These are phyloP conservation scores for Alca torda DNA, from an alignment of 2,797 vertebrate species.

Conservation along the genomic window DNA sequence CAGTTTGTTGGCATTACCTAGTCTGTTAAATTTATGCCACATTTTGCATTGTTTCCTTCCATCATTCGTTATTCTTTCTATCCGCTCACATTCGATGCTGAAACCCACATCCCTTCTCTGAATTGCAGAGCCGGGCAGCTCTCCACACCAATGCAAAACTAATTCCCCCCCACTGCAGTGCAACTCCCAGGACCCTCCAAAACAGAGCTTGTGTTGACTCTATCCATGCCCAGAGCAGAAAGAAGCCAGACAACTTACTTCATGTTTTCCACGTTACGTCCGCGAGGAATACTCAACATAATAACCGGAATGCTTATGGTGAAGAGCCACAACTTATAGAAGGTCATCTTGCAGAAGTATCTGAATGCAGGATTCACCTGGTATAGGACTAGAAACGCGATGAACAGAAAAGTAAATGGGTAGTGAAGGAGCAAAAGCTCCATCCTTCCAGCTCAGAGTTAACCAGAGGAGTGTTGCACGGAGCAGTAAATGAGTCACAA, in stretches of 20 bases:
- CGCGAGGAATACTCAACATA: neutral
- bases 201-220: neutral
- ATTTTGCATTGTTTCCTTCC: neutral
- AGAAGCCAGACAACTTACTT: neutral
- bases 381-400: constrained; percentile 1
- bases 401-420: neutral
- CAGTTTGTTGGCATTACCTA: neutral
- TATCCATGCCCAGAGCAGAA: neutral
- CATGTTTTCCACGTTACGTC: neutral
- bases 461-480: neutral
- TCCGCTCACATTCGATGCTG: neutral
- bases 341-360: constrained; percentile 41
- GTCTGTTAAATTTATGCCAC: neutral
- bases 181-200: neutral
- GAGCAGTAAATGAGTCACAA: neutral
- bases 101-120: neutral
- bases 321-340: constrained; percentile 28
- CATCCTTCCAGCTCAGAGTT: neutral
- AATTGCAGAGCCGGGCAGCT: neutral
- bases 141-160: neutral
- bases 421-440: constrained; percentile 5
- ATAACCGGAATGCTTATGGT: neutral
- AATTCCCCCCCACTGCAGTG: neutral
- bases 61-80: neutral
- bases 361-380: constrained; percentile 25